A percentile compares a stretch with the other conserved stretches of the same genome.
phyloP scores from a whole-genome alignment of 2,888 invertebrate genomes.

The Dione juno region DNA sequence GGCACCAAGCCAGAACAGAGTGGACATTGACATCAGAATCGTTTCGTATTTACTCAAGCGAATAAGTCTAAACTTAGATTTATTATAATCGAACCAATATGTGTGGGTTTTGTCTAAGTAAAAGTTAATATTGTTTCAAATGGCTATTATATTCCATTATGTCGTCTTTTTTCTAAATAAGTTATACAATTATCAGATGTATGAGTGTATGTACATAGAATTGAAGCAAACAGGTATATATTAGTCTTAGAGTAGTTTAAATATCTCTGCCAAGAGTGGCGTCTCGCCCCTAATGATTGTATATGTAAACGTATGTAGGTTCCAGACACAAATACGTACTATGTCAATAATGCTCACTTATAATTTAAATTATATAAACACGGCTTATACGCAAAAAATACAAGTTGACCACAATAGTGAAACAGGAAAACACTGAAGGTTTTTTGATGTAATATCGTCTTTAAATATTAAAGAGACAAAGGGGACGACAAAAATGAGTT shows the following conservation, averaged over 20 bases:
- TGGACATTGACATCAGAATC: slow-evolving; percentile 36
- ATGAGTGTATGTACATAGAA: not conserved
- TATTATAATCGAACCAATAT: not conserved
- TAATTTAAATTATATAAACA: no score
- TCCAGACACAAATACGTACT: no score
- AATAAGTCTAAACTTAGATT: slow-evolving; percentile 37
- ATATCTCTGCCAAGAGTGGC: slow-evolving; percentile 35
- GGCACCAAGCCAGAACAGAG: slow-evolving; percentile 44
- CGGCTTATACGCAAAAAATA: not conserved
- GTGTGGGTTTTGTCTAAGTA: not conserved
- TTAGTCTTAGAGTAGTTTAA: slow-evolving; percentile 16
- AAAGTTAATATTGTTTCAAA: no score
- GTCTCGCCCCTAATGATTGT: slow-evolving; percentile 33
- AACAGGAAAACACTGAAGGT: not conserved
- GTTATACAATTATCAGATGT: not conserved
- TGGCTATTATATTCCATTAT: no score
- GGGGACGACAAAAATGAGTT: slow-evolving; percentile 20
- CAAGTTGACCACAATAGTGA: not conserved
- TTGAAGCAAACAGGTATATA: not conserved
- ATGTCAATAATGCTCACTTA: no score
- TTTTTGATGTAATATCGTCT: slow-evolving; percentile 19
- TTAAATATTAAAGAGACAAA: slow-evolving; percentile 37
- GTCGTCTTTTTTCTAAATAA: not conserved
- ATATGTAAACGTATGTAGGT: slow-evolving; percentile 9
- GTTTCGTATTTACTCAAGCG: slow-evolving; percentile 30